Conservation (phyloP, 37 sponge, comb jelly and placozoan genomes). For the Diacarnus erythraeanus region DNA sequence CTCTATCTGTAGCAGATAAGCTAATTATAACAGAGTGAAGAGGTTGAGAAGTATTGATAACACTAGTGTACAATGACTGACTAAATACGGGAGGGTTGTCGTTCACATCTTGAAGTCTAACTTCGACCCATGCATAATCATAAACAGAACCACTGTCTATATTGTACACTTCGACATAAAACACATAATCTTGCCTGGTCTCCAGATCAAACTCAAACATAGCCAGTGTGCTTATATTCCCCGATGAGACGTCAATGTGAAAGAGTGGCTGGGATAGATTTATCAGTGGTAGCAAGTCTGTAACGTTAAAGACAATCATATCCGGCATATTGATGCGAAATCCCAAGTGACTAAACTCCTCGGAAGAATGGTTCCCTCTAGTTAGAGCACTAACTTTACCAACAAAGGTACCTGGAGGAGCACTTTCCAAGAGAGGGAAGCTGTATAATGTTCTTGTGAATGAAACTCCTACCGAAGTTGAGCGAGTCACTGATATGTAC, state of each 20-base stretch:
- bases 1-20: constrained; percentile 34
- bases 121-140: constrained; percentile 28
- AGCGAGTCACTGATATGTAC: constrained; percentile 39
- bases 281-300: neutral
- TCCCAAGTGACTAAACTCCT: constrained; percentile 14
- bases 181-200: constrained; percentile 11
- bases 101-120: constrained; percentile 31
- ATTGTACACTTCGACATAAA: constrained; percentile 39
- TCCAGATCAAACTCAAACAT: constrained; percentile 44
- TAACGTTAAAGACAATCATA: neutral
- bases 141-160: neutral
- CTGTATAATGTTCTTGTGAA: constrained; percentile 15
- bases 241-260: constrained; percentile 33
- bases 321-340: constrained; percentile 12
- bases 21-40: constrained; percentile 1
- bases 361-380: constrained; percentile 3
- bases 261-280: constrained; percentile 1
- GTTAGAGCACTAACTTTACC: constrained; percentile 34
- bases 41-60: constrained; percentile 16
- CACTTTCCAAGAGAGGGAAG: constrained; percentile 34
- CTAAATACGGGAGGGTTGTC: constrained; percentile 35
- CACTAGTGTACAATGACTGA: constrained; percentile 21
- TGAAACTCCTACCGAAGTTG: constrained; percentile 13
- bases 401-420: constrained; percentile 1
- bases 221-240: constrained; percentile 15